phyloP scores from a whole-genome alignment of 2,113 vertebrate species.

The Anhinga anhinga region DNA sequence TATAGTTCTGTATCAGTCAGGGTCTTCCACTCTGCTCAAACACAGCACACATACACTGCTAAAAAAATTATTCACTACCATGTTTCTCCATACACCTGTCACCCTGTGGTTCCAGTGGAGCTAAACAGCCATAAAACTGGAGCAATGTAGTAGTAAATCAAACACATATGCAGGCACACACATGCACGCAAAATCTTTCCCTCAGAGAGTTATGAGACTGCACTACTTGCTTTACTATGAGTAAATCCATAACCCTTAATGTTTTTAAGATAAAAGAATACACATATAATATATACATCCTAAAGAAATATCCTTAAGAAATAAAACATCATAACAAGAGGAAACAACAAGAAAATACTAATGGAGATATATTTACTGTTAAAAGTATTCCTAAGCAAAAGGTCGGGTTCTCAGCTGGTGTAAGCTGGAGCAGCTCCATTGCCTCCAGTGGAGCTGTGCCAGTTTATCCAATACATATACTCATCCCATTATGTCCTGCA shows the following conservation, averaged over 20 bases:
- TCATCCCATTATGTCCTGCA: neutral
- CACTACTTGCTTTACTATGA: neutral
- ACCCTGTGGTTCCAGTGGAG: neutral
- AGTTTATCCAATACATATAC: neutral
- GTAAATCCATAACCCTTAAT: neutral
- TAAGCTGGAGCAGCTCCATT: neutral
- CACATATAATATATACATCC: neutral
- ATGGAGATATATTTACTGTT: neutral
- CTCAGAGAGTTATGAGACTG: neutral
- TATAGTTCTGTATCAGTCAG: neutral
- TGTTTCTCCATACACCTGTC: neutral
- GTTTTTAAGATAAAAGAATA: neutral
- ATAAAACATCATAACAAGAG: neutral
- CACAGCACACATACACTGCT: neutral
- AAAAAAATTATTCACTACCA: neutral
- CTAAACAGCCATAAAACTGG: neutral
- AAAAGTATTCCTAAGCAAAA: neutral
- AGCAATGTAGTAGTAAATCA: neutral
- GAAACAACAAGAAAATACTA: neutral
- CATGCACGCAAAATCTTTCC: neutral
- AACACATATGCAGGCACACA: rapidly evolving
- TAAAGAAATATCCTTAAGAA: neutral
- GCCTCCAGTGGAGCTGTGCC: neutral
- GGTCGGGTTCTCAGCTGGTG: neutral
- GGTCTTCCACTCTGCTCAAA: neutral